A percentile compares a stretch with the other conserved stretches of the same genome.
These are phyloP conservation scores for Vulpes lagopus DNA, from an alignment of 2,113 vertebrate genomes.

Conservation along the genomic window DNA sequence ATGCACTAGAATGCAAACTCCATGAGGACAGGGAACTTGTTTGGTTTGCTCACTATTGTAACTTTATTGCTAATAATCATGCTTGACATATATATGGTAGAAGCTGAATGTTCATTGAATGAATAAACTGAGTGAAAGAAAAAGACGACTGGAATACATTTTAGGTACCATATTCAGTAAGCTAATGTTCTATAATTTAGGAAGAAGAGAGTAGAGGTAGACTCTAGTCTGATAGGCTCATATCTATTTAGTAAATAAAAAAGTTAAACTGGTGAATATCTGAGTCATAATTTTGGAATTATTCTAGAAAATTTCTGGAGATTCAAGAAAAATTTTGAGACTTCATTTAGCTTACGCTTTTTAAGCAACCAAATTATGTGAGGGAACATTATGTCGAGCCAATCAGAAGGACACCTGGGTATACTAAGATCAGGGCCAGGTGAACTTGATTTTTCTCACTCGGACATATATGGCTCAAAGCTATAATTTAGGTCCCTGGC, in stretches of 20 bases:
- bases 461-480: neutral
- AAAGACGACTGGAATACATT: neutral
- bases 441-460: neutral
- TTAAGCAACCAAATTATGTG: neutral
- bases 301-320: neutral
- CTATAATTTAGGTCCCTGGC: neutral
- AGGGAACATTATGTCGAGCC: neutral
- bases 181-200: neutral
- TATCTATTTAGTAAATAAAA: neutral
- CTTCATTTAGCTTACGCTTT: slow-evolving; percentile 2
- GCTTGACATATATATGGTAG: neutral
- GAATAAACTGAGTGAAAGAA: neutral
- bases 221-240: neutral
- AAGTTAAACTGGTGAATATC: neutral
- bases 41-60: neutral
- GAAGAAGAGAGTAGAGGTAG: neutral
- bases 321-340: neutral
- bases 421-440: neutral
- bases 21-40: neutral
- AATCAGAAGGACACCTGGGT: neutral
- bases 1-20: neutral
- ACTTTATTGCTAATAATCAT: slow-evolving; percentile 13
- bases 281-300: neutral
- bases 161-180: neutral
- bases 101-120: neutral